These are phyloP conservation scores for Poeciliopsis occidentalis DNA, from an alignment of 2,113 vertebrate species.

Conservation along the genomic window DNA sequence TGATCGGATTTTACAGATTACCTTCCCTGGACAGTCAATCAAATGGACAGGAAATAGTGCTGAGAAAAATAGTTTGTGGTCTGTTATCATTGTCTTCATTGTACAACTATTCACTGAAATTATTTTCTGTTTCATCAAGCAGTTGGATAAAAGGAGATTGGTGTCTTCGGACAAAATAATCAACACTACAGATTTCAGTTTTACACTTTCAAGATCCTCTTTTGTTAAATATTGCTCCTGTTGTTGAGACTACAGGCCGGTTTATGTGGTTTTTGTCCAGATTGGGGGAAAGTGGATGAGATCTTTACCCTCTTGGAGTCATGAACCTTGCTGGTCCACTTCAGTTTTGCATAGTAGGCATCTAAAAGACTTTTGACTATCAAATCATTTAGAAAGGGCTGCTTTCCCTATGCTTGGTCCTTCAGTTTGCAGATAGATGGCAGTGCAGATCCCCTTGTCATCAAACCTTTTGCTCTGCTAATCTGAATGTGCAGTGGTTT, in stretches of 20 bases:
- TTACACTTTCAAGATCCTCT: not conserved
- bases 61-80: not conserved
- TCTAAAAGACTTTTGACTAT: not conserved
- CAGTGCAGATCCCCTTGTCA: no score
- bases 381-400: no score
- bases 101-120: not conserved
- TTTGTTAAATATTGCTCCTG: not conserved
- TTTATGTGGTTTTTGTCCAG: not conserved
- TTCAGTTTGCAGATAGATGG: not conserved
- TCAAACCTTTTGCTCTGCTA: not conserved
- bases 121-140: slow-evolving; percentile 6
- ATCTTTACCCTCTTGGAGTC: not conserved
- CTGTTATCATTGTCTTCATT: slow-evolving; percentile 33
- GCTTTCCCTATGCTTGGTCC: not conserved
- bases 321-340: not conserved
- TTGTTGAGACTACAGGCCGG: not conserved
- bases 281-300: not conserved
- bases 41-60: not conserved
- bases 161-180: not conserved
- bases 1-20: slow-evolving; percentile 40
- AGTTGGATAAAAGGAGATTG: not conserved
- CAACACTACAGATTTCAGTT: not conserved
- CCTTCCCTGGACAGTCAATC: slow-evolving; percentile 32
- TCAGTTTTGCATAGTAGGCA: not conserved
- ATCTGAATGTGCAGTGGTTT: not conserved